These are phyloP conservation scores for Heliconius hortense DNA, from an alignment of 2,888 invertebrate species.

Conservation along the genomic window DNA sequence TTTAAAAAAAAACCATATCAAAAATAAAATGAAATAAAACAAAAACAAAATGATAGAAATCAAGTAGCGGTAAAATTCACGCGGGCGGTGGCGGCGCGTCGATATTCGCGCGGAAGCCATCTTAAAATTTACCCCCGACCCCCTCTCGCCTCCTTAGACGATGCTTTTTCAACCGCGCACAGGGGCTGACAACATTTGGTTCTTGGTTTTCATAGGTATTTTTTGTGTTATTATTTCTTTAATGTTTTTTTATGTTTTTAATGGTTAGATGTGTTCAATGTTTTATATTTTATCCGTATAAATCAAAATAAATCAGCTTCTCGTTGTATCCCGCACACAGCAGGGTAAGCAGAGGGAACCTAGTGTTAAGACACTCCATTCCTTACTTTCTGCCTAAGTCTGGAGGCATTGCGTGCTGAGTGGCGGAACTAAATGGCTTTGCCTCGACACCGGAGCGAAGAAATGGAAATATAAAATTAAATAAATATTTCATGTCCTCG, in stretches of 20 bases:
- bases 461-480: too few relatives aligned
- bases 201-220: not conserved
- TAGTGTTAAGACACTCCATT: too few relatives aligned
- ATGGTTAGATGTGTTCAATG: too few relatives aligned
- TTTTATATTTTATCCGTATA: too few relatives aligned
- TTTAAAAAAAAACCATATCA: not conserved
- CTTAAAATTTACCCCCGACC: slow-evolving; percentile 75
- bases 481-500: too few relatives aligned
- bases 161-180: slow-evolving; percentile 71
- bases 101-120: slow-evolving; percentile 80
- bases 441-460: too few relatives aligned
- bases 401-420: too few relatives aligned
- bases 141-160: slow-evolving; percentile 71
- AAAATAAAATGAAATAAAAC: slow-evolving; percentile 17
- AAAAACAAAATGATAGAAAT: slow-evolving; percentile 40
- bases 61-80: slow-evolving; percentile 57
- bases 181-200: slow-evolving; percentile 61
- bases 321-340: too few relatives aligned
- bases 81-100: slow-evolving; percentile 63
- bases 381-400: too few relatives aligned
- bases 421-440: too few relatives aligned
- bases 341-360: too few relatives aligned
- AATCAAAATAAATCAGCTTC: too few relatives aligned
- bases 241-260: not conserved
- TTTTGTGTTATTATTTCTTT: not conserved